Conservation (phyloP, 2,888 invertebrate genomes). For the Leptogaster cylindrica region DNA sequence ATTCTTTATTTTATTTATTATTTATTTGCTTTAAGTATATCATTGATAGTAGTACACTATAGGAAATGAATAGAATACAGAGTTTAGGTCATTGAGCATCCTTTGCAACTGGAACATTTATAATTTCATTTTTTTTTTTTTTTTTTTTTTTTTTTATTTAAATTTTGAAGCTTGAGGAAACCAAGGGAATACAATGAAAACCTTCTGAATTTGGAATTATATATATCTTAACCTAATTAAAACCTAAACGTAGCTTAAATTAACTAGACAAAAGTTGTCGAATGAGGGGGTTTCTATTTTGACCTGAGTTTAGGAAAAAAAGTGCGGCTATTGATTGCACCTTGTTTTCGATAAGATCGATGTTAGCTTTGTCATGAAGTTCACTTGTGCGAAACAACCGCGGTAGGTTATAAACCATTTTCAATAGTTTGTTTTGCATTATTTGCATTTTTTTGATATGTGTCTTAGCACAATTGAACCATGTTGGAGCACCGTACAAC, state of each 20-base stretch:
- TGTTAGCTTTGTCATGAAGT: not conserved
- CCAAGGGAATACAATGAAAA: too few relatives aligned
- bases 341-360: not conserved
- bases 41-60: too few relatives aligned
- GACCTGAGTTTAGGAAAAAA: too few relatives aligned
- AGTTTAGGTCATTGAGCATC: too few relatives aligned
- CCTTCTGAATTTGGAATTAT: not conserved
- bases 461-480: not conserved
- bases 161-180: too few relatives aligned
- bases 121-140: too few relatives aligned
- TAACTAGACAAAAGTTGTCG: not conserved
- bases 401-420: not conserved
- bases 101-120: too few relatives aligned
- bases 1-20: too few relatives aligned
- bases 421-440: not conserved
- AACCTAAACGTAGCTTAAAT: not conserved
- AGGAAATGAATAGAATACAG: too few relatives aligned
- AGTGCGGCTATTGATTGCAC: not conserved
- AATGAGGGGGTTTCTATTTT: not conserved
- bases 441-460: not conserved
- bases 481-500: slow-evolving; percentile 1
- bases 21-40: too few relatives aligned
- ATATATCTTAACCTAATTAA: not conserved
- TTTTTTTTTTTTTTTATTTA: too few relatives aligned
- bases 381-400: not conserved